phyloP scores from a whole-genome alignment of 64 coral and sea anemone genomes.

The Montipora capricornis region DNA sequence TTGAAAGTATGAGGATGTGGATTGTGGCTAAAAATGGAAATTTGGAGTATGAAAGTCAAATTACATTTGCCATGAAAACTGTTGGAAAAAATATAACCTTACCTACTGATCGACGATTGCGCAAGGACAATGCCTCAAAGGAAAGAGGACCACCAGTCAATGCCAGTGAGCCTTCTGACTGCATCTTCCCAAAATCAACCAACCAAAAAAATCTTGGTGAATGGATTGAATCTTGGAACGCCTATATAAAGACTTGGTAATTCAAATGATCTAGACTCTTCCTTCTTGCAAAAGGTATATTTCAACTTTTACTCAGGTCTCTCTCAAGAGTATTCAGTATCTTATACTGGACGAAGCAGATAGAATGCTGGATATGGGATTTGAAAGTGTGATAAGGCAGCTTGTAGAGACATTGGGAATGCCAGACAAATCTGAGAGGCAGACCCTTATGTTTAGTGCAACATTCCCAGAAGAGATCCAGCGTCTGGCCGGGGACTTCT shows the following conservation, averaged over 20 bases:
- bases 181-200: no score
- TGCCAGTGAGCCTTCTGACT: no score
- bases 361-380: constrained; percentile 98
- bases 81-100: no score
- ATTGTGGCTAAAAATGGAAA: no score
- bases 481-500: constrained; percentile 91
- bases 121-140: no score
- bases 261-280: no score
- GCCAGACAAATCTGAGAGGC: constrained; percentile 83
- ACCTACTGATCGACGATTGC: no score
- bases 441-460: constrained; percentile 98
- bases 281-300: background rate
- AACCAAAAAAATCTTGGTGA: background rate
- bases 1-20: no score
- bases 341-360: constrained; percentile 97
- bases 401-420: constrained; percentile 72
- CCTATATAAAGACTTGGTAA: no score
- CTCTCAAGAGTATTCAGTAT: constrained; percentile 75
- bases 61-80: no score
- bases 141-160: no score
- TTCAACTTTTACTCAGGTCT: constrained; percentile 59
- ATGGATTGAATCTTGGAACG: background rate
- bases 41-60: no score
- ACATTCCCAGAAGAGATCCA: constrained; percentile 99
- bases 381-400: constrained; percentile 85